Base-by-base conservation (phyloP, 2,888 invertebrate species). In the Hirtodrosophila alboralis region DNA sequence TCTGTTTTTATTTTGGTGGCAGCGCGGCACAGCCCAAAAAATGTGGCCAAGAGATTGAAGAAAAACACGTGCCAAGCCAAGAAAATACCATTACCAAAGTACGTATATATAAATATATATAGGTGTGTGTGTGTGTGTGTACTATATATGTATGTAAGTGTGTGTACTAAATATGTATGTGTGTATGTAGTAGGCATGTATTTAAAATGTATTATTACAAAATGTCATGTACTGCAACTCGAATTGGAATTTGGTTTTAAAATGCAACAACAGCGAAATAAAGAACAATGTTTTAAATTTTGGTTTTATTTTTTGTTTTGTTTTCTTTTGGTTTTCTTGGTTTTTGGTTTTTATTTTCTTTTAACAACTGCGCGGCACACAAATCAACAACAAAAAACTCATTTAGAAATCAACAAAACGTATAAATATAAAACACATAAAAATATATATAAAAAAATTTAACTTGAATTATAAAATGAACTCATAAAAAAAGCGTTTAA, bases 21-120 rank as follows among this genome's bases (percentile, higher is more conserved):
- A 63, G 67, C 53, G 64, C 53, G 64, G 73, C 69, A 80, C 53
- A 63, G 84, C 74, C 73, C 74, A 28, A 48, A 38, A 49, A 54
- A 48, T 16, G 13, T 66, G 73, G 69, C 69, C 68, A 51, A 56
- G 37, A 67, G 45, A 56, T 49, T 62, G 71, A 76, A 64, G 77
- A 61, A 76, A 60, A 73, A 83, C 79, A 83, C 87, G 81, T 83
- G 87, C 81, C 87, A 83, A 83, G 87, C 83, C 87, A 81, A n/a
- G n/a, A n/a, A 75, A 67, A 67, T 68, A 81, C 83, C 81, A 86
- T 86, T 81, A 86, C 78, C 69, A 84, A 84, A 71, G 23, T 62
- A 59, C 36, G 33, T 52, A 54, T 63, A 31, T 57, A n/a, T n/a
- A n/a, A n/a, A n/a, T n/a, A n/a, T n/a, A n/a, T n/a, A n/a, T n/a